Evolutionary conservation across 2,797 vertebrate species (phyloP), one percentile per base, ranked within the genome.

Genomic region (Acipenser ruthenus): DNA sequence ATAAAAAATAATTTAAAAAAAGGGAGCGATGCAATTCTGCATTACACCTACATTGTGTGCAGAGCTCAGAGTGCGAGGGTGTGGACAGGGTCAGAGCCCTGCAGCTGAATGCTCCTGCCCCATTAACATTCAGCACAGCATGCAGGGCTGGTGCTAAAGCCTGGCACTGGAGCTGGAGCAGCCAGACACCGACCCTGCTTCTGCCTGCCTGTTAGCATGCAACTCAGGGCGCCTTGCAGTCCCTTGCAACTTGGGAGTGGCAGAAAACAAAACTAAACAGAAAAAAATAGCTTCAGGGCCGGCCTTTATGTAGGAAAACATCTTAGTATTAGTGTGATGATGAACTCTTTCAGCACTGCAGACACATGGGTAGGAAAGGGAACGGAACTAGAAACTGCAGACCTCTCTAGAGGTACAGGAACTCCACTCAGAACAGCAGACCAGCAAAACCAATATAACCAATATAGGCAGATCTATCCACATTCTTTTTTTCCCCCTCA

Each of bases 201-300:
- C 48, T 15, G 53, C 61, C 66, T 65, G 51, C 61, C 66, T 67
- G 65, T 72, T 68, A 72, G 71, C 70, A 72, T 70, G 67, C 68
- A 68, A 52, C 37, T 10, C 66, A 70, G 59, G 65, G 10, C 63
- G 53, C 18, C 60, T 50, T 72, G 68, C 66, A 70, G 71, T 68
- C 68, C 59, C 53, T 56, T 49, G 60, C 49, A 67, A 49, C 55
- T 65, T 23, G 60, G 49, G 9, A n/a, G 18, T 48, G 60, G 11
- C 23, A 13, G n/a, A 37, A 65, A 18, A n/a, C 49, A 55, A 7
- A 48, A 5, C 6, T 11, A 63, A 66, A 63, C 58, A 50, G 51
- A 60, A 49, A 1, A 48, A 6, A 37, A 6, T 8, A 11, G 6
- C 18, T 51, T 10, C 5, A 11, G 64, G 18, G 18, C 53, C 6